Evolutionary conservation across 2,888 invertebrate species (phyloP).

Genomic region (Tricholauxania praeusta): DNA sequence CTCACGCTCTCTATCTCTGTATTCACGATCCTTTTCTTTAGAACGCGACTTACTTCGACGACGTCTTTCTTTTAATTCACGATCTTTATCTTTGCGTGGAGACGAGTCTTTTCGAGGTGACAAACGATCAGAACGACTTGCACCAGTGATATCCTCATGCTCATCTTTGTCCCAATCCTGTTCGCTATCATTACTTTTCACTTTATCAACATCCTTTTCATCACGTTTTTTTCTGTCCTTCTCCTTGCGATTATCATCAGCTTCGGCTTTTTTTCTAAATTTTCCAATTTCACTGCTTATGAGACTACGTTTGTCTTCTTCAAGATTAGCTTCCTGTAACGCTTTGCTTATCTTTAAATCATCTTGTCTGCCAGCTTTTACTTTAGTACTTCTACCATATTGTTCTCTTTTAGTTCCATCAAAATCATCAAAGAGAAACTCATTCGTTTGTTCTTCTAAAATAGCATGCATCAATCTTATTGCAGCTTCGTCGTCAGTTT

Average conservation of each 20-base stretch:
- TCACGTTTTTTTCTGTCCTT: slow-evolving; percentile 67
- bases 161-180: slow-evolving; percentile 56
- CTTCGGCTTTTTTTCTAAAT: slow-evolving; percentile 88
- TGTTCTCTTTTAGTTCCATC: slow-evolving; percentile 55
- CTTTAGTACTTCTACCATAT: slow-evolving; percentile 57
- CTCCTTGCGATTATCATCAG: slow-evolving; percentile 68
- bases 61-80: slow-evolving; percentile 52
- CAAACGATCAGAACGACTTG: slow-evolving; percentile 19
- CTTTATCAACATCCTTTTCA: slow-evolving; percentile 48
- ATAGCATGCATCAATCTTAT: slow-evolving; percentile 83
- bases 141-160: slow-evolving; percentile 39
- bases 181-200: slow-evolving; percentile 44
- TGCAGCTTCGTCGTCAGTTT: slow-evolving; percentile 75
- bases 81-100: slow-evolving; percentile 60
- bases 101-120: slow-evolving; percentile 51
- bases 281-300: slow-evolving; percentile 98
- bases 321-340: slow-evolving; percentile 88
- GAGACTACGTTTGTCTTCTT: slow-evolving; percentile 95
- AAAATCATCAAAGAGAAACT: slow-evolving; percentile 59
- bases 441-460: slow-evolving; percentile 78
- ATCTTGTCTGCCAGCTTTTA: slow-evolving; percentile 55
- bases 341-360: slow-evolving; percentile 69
- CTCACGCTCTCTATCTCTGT: slow-evolving; percentile 46
- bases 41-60: slow-evolving; percentile 65
- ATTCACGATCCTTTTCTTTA: slow-evolving; percentile 63